Evolutionary conservation across 2,113 vertebrate genomes (phyloP).

Genomic region (Conger conger): DNA sequence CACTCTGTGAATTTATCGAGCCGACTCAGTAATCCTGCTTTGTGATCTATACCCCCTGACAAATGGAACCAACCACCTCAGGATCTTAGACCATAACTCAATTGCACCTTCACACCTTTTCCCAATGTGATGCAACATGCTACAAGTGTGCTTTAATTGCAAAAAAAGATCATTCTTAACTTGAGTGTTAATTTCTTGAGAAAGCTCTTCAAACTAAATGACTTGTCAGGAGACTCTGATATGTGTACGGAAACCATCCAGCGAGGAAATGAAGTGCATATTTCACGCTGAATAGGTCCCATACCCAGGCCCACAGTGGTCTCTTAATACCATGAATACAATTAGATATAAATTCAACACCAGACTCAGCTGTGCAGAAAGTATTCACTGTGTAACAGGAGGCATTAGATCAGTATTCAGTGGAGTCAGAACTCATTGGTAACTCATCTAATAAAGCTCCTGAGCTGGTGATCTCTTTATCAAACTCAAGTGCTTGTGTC

Average conservation of each 20-base stretch:
- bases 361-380: background rate
- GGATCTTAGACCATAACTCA: background rate
- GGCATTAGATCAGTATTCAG: slow-evolving; percentile 26
- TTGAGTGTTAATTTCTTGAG: background rate
- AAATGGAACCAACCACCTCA: background rate
- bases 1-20: too few relatives aligned
- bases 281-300: background rate
- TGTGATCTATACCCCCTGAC: background rate
- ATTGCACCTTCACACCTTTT: background rate
- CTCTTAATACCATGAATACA: slow-evolving; percentile 5
- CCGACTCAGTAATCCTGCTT: too few relatives aligned
- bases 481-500: slow-evolving; percentile 18
- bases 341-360: slow-evolving; percentile 11
- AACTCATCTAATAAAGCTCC: slow-evolving; percentile 13
- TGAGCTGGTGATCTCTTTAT: slow-evolving; percentile 22
- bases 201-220: background rate
- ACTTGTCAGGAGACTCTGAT: background rate
- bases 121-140: background rate
- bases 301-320: background rate
- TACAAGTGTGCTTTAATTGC: background rate
- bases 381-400: slow-evolving; percentile 10
- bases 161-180: background rate
- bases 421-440: slow-evolving; percentile 3
- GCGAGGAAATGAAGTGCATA: slow-evolving; percentile 8
- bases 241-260: background rate